Conservation (phyloP, 35 echinoderm and acorn worm species). For the Anneissia japonica region DNA sequence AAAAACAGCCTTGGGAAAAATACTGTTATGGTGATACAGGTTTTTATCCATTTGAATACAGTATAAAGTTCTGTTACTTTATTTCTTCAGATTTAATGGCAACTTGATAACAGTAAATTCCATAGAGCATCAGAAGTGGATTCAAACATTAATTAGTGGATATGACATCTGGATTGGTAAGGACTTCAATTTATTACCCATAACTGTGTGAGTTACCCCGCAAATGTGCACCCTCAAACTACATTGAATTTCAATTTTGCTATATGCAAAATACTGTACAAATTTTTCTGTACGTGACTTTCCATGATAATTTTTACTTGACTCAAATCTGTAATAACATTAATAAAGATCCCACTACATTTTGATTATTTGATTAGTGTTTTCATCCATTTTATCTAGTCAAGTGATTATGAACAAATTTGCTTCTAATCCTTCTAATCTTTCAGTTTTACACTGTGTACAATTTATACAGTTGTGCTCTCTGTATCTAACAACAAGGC, state of each 20-base stretch:
- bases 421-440: too few species aligned
- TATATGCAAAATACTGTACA: neutral
- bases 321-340: neutral
- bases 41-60: too few species aligned
- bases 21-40: too few species aligned
- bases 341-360: neutral
- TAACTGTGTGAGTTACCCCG: neutral
- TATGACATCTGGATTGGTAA: slow-evolving; percentile 68
- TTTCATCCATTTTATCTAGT: too few species aligned
- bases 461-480: too few species aligned
- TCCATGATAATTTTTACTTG: neutral
- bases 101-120: slow-evolving; percentile 65
- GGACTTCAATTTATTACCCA: neutral
- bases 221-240: neutral
- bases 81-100: slow-evolving; percentile 43
- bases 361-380: too few species aligned
- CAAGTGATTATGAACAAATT: too few species aligned
- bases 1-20: too few species aligned
- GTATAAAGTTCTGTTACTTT: too few species aligned
- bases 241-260: neutral
- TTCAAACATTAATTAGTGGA: slow-evolving; percentile 43
- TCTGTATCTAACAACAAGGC: too few species aligned
- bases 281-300: neutral
- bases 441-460: too few species aligned
- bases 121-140: slow-evolving; percentile 52